These are phyloP conservation scores for Strix uralensis DNA, from an alignment of 2,113 vertebrate genomes.

Conservation along the genomic window DNA sequence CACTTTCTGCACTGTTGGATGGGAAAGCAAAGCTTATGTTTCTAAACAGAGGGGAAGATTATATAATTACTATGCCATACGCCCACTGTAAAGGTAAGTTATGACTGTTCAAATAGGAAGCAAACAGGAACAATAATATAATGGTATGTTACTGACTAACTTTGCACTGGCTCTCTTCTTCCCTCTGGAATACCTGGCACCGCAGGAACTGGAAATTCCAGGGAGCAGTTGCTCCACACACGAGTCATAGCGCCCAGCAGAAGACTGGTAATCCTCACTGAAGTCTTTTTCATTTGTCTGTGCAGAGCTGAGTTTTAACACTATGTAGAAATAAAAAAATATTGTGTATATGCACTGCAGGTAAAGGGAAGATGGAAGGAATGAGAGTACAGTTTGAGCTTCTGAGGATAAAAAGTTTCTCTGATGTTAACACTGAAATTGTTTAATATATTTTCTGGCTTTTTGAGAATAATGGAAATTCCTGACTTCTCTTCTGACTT, in stretches of 20 bases:
- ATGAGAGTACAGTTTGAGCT: background rate
- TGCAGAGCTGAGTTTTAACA: background rate
- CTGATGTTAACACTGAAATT: background rate
- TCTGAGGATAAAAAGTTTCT: background rate
- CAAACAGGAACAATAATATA: background rate
- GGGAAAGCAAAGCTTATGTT: constrained; percentile 89
- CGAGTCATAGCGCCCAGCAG: fast-evolving
- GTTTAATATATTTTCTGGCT: background rate
- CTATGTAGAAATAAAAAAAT: background rate
- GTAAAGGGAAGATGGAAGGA: background rate
- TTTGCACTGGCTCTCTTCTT: background rate
- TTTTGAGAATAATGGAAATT: background rate
- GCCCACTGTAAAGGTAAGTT: constrained; percentile 93
- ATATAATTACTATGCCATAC: constrained; percentile 94
- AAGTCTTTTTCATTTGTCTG: background rate
- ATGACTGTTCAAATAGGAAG: background rate
- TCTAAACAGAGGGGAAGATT: constrained; percentile 85
- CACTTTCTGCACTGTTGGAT: constrained; percentile 91
- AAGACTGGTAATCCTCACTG: background rate
- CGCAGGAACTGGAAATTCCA: background rate
- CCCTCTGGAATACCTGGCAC: background rate
- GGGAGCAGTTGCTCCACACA: background rate
- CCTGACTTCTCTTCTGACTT: background rate
- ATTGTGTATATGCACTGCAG: background rate
- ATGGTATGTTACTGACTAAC: background rate